Evolutionary conservation across 2,797 vertebrate species (phyloP), one percentile per base, ranked within the genome.

Genomic region (Triplophysa bombifrons): DNA sequence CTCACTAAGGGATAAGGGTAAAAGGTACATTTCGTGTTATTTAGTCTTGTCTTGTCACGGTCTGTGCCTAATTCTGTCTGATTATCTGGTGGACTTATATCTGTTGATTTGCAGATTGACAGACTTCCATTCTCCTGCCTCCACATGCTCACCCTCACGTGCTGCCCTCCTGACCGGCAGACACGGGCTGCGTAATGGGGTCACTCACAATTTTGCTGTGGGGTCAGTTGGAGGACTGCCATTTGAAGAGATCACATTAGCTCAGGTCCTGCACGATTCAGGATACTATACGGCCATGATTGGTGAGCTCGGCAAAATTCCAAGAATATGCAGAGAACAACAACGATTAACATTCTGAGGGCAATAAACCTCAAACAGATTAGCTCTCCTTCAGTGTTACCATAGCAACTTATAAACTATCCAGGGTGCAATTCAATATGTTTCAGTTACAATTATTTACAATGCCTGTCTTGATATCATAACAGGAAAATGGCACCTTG

Each of bases 401-500:
- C 20, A 69, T 22, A 46, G 12, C 4, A 22, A 34, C n/a, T 14
- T 50, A 72, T 77, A 16, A 68, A 22, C n/a, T 22, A 34, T 27
- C 48, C 10, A 27, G 68, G 55, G 48, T 77, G 3, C 13, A 77
- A 58, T 20, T n/a, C n/a, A 41, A 74, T 70, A 50, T 70, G 4
- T 48, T 56, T 69, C 2, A 19, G 16, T 78, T 34, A 2, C 16
- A 25, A 19, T 34, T 34, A 44, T 3, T 76, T 55, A 55, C 20
- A 38, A 12, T 13, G 11, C 34, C 64, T 55, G 6, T 51, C 1
- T 58, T 70, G 4, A 13, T 64, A 60, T 84, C 48, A 34, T 14
- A 4, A 0, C 87, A 96, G 95, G 98, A 79, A 99, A 99, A 88
- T 99, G 98, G 98, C 98, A 99, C 86, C 94, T 99, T 20, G 98